Conservation (phyloP, 1,140 invertebrate genomes). For the Drosophila gunungcola region DNA sequence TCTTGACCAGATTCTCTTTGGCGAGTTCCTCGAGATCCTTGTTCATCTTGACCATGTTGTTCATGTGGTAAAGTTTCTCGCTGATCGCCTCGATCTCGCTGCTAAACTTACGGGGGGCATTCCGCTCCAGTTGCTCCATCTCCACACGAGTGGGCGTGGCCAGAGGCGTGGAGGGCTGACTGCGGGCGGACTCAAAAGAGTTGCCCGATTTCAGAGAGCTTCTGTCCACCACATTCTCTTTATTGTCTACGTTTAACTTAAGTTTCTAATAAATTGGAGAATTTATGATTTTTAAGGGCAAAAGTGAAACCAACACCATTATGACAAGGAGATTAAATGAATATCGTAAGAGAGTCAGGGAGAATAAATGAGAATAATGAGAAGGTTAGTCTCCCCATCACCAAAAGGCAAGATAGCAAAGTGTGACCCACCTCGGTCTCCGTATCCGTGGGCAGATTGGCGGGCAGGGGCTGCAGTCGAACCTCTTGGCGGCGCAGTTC, state of each 20-base stretch:
- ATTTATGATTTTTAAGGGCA: conserved; percentile 1
- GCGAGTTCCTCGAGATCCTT: conserved; percentile 80
- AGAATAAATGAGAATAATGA: conserved; percentile 67
- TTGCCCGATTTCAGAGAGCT: conserved; percentile 57
- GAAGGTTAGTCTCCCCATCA: conserved; percentile 63
- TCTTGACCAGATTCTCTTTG: conserved; percentile 83
- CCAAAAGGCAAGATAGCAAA: conserved; percentile 10
- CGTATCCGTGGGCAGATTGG: conserved; percentile 88
- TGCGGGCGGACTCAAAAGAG: conserved; percentile 72
- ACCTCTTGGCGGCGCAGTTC: conserved; percentile 89
- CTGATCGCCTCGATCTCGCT: conserved; percentile 82
- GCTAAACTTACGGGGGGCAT: conserved; percentile 68
- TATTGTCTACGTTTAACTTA: conserved; percentile 50
- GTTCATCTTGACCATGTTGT: conserved; percentile 83
- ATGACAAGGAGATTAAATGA: conserved; percentile 37
- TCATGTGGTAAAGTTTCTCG: conserved; percentile 79
- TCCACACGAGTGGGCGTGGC: conserved; percentile 64
- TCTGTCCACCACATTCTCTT: conserved; percentile 61
- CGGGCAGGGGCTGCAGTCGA: conserved; percentile 87
- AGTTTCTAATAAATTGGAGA: conserved; percentile 44
- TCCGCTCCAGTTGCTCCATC: conserved; percentile 79
- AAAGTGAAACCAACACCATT: conserved; percentile 72
- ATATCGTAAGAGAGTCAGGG: conserved; percentile 50
- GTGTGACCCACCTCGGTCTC: conserved; percentile 89
- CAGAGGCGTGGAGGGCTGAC: conserved; percentile 55